Percentiles rank a stretch among this genome's conserved stretches.
phyloP scores from a whole-genome alignment of 2,113 vertebrate species.

The Calonectris borealis region DNA sequence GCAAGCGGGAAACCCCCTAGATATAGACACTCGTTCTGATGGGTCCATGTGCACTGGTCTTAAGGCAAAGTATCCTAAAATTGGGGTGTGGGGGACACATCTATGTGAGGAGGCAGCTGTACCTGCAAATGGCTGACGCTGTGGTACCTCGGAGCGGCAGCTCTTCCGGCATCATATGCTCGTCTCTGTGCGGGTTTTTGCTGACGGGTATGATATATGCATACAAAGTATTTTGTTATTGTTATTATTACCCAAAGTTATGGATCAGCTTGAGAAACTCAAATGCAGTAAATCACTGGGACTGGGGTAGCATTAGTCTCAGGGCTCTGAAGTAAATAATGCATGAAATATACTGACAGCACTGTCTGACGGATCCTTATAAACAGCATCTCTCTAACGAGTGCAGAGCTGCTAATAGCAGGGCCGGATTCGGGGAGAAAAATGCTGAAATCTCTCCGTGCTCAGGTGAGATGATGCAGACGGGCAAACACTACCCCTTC shows the following conservation, averaged over 20 bases:
- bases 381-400: conserved; percentile 56
- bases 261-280: conserved; percentile 67
- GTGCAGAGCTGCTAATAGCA: conserved; percentile 23
- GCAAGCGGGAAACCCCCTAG: neutral
- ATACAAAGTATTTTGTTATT: conserved; percentile 58
- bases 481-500: neutral
- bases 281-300: conserved; percentile 65
- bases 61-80: neutral
- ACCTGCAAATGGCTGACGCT: neutral
- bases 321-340: conserved; percentile 59
- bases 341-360: conserved; percentile 63
- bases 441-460: neutral
- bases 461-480: neutral
- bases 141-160: fast-evolving
- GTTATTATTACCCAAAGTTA: conserved; percentile 67
- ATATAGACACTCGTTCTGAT: fast-evolving
- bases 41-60: neutral
- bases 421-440: neutral
- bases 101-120: neutral
- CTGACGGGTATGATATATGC: conserved; percentile 49
- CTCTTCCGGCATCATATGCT: neutral
- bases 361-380: conserved; percentile 40
- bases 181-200: neutral
- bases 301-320: conserved; percentile 59
- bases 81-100: fast-evolving